Percentiles rank a stretch among this genome's conserved stretches.
Evolutionary conservation across 2,888 invertebrate genomes (phyloP).

Genomic region (Abrostola tripartita): DNA sequence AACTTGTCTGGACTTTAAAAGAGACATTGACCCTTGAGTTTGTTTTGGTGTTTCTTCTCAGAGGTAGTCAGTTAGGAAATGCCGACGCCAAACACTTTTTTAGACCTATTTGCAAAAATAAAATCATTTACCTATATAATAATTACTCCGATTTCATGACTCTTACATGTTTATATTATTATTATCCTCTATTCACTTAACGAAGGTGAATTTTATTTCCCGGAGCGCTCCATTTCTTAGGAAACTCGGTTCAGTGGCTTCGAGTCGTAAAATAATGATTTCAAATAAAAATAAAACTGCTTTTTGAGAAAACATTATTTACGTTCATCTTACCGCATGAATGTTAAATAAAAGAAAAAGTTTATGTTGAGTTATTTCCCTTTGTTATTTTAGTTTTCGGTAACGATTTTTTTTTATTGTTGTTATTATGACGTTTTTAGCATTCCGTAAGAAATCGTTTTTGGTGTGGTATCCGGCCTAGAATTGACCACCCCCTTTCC

Average conservation of each 20-base stretch:
- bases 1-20: no score
- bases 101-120: no score
- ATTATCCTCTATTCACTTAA: background rate
- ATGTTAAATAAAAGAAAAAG: conserved; percentile 9
- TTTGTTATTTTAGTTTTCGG: background rate
- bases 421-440: background rate
- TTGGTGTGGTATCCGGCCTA: no score
- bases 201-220: conserved; percentile 20
- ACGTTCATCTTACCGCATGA: conserved; percentile 1
- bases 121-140: no score
- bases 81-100: no score
- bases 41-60: no score
- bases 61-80: no score
- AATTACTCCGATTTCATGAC: background rate
- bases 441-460: no score
- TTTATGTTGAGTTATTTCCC: background rate
- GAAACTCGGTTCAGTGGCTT: conserved; percentile 21
- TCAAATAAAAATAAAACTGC: conserved; percentile 22
- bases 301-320: conserved; percentile 22
- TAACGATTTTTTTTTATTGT: background rate
- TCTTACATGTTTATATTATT: conserved; percentile 12
- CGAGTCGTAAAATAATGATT: conserved; percentile 17
- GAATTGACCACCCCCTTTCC: no score
- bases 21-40: no score
- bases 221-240: conserved; percentile 7